phyloP scores from a whole-genome alignment of 2,113 vertebrate genomes.

The Lucifuga dentata region DNA sequence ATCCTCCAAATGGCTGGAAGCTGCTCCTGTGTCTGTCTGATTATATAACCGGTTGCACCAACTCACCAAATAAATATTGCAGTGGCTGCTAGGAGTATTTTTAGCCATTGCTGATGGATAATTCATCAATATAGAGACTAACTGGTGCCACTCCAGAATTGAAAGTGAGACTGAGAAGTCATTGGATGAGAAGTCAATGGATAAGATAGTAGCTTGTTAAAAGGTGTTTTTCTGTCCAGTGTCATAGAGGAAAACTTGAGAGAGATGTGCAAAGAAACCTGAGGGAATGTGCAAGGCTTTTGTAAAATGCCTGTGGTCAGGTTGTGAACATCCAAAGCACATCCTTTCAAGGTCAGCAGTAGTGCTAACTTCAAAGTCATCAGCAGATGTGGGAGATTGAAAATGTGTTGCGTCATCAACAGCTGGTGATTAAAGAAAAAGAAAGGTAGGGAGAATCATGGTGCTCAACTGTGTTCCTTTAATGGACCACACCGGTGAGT shows the following conservation, averaged over 20 bases:
- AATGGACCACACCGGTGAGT: no score
- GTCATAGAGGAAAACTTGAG: not conserved
- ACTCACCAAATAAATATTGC: constrained; percentile 72
- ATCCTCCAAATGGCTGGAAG: constrained; percentile 49
- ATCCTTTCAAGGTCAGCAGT: not conserved
- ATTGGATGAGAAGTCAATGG: not conserved
- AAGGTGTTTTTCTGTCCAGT: no score
- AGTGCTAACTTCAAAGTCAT: not conserved
- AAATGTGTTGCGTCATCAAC: no score
- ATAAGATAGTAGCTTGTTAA: not conserved
- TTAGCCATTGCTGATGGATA: constrained; percentile 67
- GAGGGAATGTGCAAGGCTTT: not conserved
- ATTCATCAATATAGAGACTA: constrained; percentile 54
- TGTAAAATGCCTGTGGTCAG: not conserved
- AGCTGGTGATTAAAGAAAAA: no score
- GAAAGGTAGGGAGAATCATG: no score
- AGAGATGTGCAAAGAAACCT: not conserved
- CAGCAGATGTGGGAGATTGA: no score
- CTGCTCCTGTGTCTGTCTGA: constrained; percentile 53
- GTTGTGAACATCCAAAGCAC: not conserved
- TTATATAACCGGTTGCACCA: constrained; percentile 66
- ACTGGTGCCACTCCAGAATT: constrained; percentile 6
- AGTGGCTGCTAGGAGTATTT: constrained; percentile 65
- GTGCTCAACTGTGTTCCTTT: no score
- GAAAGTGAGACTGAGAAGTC: not conserved